Conservation (phyloP, 2,113 vertebrate genomes). For the Engystomops pustulosus region DNA sequence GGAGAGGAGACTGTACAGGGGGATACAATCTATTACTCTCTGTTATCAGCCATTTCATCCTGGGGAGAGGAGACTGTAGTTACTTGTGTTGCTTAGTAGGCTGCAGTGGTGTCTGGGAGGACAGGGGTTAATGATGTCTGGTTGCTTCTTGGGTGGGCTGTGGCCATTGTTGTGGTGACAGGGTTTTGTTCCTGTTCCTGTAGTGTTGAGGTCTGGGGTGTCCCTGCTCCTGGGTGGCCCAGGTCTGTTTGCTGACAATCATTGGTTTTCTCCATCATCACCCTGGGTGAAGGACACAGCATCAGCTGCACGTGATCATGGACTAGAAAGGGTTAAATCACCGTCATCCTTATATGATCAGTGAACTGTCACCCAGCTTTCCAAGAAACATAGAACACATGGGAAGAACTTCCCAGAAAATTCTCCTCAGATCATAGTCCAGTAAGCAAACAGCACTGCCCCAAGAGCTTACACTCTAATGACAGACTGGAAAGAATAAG, state of each 20-base stretch:
- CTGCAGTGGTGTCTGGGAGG: neutral
- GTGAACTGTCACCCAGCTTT: neutral
- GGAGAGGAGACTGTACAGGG: too few species aligned
- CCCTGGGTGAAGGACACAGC: neutral
- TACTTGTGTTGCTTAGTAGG: too few species aligned
- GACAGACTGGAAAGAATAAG: neutral
- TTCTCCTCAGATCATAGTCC: too few species aligned
- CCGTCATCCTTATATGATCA: too few species aligned
- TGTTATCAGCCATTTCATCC: neutral
- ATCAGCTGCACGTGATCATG: neutral
- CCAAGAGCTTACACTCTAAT: neutral
- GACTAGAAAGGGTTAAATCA: neutral
- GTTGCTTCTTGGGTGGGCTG: constrained; percentile 45
- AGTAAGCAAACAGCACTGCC: neutral
- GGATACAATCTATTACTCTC: too few species aligned
- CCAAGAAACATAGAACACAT: too few species aligned
- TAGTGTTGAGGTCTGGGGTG: neutral
- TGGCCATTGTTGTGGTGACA: constrained; percentile 23
- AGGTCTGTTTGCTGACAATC: constrained; percentile 3
- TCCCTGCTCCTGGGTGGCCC: constrained; percentile 34
- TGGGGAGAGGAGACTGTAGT: neutral
- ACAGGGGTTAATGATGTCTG: constrained; percentile 37
- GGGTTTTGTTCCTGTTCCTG: neutral
- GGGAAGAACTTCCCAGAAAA: too few species aligned
- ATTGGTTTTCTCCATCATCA: neutral